Base-by-base conservation (phyloP, 2,888 invertebrate genomes). In the Parochlus steinenii region DNA sequence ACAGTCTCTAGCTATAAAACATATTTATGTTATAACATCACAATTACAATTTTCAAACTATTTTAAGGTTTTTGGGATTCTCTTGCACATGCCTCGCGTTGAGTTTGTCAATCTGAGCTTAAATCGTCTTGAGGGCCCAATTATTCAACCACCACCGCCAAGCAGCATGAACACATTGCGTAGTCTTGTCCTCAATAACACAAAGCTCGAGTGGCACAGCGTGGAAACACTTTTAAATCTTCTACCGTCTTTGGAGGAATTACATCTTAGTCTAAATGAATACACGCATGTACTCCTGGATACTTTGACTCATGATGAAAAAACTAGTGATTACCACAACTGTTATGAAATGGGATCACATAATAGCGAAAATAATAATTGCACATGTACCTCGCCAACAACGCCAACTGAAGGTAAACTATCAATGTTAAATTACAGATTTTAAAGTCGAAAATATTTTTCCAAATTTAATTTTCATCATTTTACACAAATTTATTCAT, bases 91-190 rank as follows among this genome's bases (percentile, higher is more conserved):
- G 68, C 90, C 90, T 18, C 71, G 77, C 45, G 74, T 93, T 42
- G 77, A 82, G 50, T 90, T 92, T 58, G 73, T 92, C 32, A 93
- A 93, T 56, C 59, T 93, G 45, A 90, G 90, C 55, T 86, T 86
- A 60, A 93, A 93, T 58, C 71, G 74, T 42, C 63, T 86, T 24
- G 72, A 75, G 22, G 74, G 75, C 35, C 75, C 79, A 33, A 20
- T 23, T 2, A 36, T 36, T 11, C 5, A 10, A 6, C 16, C 20
- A 18, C 36, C 36, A 8, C 36, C 36, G 17, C 17, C 23, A 11
- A 22, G 20, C 14, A 16, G 53, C 3, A 65, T 69, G 19, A 64
- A 63, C 39, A 69, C 69, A 47, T 64, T 81, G 20, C 74, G 71
- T 43, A 77, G 78, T 52, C 67, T 90, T 40, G 82, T 92, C 31